phyloP scores from a whole-genome alignment of 2,888 invertebrate species.

The Polymixis lichenea region DNA sequence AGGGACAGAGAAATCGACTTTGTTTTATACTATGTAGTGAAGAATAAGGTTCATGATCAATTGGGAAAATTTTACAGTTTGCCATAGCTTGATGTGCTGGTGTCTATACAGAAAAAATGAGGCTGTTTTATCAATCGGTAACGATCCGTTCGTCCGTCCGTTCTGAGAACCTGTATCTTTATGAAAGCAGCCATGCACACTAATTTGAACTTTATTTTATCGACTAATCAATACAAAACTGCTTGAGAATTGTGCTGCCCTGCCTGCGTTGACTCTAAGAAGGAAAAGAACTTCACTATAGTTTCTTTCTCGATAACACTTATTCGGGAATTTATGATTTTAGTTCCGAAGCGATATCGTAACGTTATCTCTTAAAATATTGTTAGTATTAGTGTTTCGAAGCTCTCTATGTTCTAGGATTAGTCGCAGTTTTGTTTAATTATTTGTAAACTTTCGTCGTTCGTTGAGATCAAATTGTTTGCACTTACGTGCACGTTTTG shows the following conservation, averaged over 20 bases:
- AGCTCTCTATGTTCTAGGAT: slow-evolving; percentile 18
- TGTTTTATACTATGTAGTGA: too few species aligned
- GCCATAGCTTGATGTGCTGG: too few species aligned
- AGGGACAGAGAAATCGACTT: too few species aligned
- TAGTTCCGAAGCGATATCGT: slow-evolving; percentile 44
- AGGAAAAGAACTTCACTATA: not conserved
- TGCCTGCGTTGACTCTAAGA: not conserved
- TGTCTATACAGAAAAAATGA: not conserved
- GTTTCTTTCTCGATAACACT: slow-evolving; percentile 35
- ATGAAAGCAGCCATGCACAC: not conserved
- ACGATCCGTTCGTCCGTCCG: not conserved
- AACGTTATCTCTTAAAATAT: slow-evolving; percentile 49
- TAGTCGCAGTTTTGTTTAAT: slow-evolving; percentile 36
- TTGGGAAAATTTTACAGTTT: too few species aligned
- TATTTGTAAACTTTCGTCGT: slow-evolving; percentile 28
- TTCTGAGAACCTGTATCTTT: not conserved
- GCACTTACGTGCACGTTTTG: too few species aligned
- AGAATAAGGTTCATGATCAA: too few species aligned
- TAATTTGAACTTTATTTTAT: not conserved
- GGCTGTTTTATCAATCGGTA: too few species aligned
- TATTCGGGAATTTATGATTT: slow-evolving; percentile 47
- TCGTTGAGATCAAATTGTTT: slow-evolving; percentile 14
- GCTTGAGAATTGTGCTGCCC: not conserved
- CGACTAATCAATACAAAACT: not conserved
- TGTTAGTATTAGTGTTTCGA: slow-evolving; percentile 36